Percentiles rank a stretch among this genome's conserved stretches.
These are phyloP conservation scores for Dasypus novemcinctus DNA, from an alignment of 2,113 vertebrate genomes.

Conservation along the genomic window DNA sequence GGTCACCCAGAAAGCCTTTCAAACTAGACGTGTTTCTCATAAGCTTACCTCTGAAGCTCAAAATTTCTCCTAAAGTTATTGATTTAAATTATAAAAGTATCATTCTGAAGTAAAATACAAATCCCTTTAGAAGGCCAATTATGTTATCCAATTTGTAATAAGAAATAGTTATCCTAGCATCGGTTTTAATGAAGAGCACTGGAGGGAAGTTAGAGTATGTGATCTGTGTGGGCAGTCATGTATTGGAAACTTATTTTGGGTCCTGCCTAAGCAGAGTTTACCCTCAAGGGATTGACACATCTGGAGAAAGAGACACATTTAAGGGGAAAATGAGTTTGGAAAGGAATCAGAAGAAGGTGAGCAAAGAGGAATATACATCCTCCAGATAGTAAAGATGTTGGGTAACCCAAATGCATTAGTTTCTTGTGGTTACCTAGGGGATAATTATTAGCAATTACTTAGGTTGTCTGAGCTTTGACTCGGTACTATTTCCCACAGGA, in stretches of 20 bases:
- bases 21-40: too few species aligned
- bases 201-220: background rate
- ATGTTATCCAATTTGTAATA: too few species aligned
- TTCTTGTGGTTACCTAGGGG: background rate
- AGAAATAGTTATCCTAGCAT: too few species aligned
- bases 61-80: too few species aligned
- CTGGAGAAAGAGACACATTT: background rate
- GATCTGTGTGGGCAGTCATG: background rate
- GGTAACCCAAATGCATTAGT: background rate
- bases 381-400: background rate
- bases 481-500: background rate
- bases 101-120: too few species aligned
- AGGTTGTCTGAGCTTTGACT: background rate
- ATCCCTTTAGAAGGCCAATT: too few species aligned
- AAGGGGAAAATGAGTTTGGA: background rate
- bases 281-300: background rate
- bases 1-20: too few species aligned
- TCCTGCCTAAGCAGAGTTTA: background rate
- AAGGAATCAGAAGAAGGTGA: background rate
- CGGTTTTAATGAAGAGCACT: background rate
- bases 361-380: rapidly evolving
- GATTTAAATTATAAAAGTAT: background rate
- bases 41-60: too few species aligned
- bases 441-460: background rate
- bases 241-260: background rate